Conservation (phyloP, 2,113 vertebrate genomes). For the Cebidichthys violaceus region DNA sequence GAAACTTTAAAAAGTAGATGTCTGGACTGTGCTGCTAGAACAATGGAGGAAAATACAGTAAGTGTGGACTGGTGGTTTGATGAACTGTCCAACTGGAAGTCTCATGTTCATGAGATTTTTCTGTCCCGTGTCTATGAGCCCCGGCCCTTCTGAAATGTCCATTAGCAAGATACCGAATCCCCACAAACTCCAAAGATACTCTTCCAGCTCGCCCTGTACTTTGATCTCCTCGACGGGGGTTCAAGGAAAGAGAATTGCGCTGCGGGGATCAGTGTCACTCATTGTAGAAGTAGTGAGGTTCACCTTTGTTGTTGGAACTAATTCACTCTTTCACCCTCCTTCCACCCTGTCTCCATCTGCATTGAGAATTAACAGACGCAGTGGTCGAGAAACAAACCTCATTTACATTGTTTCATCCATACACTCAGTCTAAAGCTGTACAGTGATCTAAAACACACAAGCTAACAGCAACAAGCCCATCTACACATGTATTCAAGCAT, state of each 20-base stretch:
- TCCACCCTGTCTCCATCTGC: slow-evolving; percentile 17
- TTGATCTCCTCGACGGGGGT: slow-evolving; percentile 27
- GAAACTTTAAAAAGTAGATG: not conserved
- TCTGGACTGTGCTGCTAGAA: not conserved
- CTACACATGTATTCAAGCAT: slow-evolving; percentile 36
- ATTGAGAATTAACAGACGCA: slow-evolving; percentile 37
- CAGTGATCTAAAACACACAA: slow-evolving; percentile 15
- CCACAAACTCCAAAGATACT: slow-evolving; percentile 23
- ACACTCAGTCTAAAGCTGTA: slow-evolving; percentile 24
- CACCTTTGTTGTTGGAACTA: slow-evolving; percentile 33
- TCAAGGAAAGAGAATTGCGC: slow-evolving; percentile 32
- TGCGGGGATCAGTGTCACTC: slow-evolving; percentile 34
- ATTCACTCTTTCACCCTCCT: slow-evolving; percentile 10
- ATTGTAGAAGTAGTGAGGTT: slow-evolving; percentile 11
- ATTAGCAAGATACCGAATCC: slow-evolving; percentile 34
- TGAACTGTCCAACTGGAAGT: slow-evolving; percentile 6
- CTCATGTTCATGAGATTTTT: slow-evolving; percentile 19
- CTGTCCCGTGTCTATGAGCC: not conserved
- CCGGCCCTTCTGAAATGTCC: slow-evolving; percentile 21
- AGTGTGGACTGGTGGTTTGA: slow-evolving; percentile 11
- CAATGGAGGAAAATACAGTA: not conserved
- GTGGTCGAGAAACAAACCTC: slow-evolving; percentile 2
- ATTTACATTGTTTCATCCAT: slow-evolving; percentile 13
- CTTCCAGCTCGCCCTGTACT: slow-evolving; percentile 7
- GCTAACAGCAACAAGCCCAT: slow-evolving; percentile 24